phyloP scores from a whole-genome alignment of 2,113 vertebrate species.

The Chaetura pelagica region DNA sequence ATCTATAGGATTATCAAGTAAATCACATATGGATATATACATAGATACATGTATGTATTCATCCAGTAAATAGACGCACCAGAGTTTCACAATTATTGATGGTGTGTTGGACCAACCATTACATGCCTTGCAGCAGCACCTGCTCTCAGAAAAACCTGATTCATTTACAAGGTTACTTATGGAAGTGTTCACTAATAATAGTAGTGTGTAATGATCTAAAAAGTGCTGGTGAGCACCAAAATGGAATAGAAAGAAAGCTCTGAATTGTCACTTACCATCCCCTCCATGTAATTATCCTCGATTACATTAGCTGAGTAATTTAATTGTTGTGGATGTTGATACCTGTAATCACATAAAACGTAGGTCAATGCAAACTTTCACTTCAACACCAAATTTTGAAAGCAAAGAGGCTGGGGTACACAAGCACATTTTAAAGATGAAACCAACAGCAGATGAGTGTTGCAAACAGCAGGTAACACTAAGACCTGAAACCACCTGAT shows the following conservation, averaged over 20 bases:
- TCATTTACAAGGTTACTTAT: neutral
- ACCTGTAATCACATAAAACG: neutral
- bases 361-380: neutral
- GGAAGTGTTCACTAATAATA: neutral
- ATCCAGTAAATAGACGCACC: no score
- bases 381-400: neutral
- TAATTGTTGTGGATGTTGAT: neutral
- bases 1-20: neutral
- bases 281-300: neutral
- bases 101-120: neutral
- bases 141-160: neutral
- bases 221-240: neutral
- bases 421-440: neutral
- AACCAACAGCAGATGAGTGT: neutral
- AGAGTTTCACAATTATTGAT: neutral
- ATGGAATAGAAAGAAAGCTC: neutral
- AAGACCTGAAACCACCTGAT: neutral
- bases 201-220: neutral
- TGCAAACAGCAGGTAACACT: neutral
- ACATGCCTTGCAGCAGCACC: neutral
- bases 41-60: no score
- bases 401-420: neutral
- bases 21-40: neutral
- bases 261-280: neutral
- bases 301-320: neutral